These are phyloP conservation scores for Pao palembangensis DNA, from an alignment of 2,113 vertebrate species.

Conservation along the genomic window DNA sequence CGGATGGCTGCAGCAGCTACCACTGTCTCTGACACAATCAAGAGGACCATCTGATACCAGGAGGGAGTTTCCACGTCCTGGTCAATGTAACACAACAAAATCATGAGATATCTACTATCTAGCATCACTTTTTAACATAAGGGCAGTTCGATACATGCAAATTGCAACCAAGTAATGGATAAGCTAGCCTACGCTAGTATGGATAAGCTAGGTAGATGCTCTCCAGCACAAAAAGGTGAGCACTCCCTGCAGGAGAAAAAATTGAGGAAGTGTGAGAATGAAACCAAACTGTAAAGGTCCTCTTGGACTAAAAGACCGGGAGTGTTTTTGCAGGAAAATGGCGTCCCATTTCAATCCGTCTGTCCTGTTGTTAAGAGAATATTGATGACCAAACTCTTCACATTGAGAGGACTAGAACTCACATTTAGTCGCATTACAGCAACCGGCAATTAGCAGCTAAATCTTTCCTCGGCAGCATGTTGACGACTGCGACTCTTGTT, in stretches of 20 bases:
- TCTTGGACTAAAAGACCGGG: background rate
- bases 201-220: too few relatives aligned
- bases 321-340: background rate
- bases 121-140: too few relatives aligned
- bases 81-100: background rate
- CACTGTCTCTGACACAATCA: conserved; percentile 2
- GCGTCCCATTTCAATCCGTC: too few relatives aligned
- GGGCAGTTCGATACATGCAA: too few relatives aligned
- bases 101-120: background rate
- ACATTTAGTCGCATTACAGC: conserved; percentile 53
- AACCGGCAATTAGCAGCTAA: conserved; percentile 69
- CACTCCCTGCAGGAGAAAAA: background rate
- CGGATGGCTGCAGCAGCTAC: conserved; percentile 8
- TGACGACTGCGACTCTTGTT: conserved; percentile 71
- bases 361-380: background rate
- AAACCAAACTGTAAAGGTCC: background rate
- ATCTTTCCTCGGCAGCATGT: conserved; percentile 65
- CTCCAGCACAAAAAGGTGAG: too few relatives aligned
- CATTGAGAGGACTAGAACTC: conserved; percentile 45
- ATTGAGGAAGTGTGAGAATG: too few relatives aligned
- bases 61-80: background rate
- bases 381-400: conserved; percentile 2
- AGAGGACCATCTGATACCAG: background rate
- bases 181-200: too few relatives aligned
- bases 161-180: too few relatives aligned